Percentiles rank a stretch among this genome's conserved stretches.
phyloP scores from a whole-genome alignment of 2,888 invertebrate species.

The Drosophila mettleri region DNA sequence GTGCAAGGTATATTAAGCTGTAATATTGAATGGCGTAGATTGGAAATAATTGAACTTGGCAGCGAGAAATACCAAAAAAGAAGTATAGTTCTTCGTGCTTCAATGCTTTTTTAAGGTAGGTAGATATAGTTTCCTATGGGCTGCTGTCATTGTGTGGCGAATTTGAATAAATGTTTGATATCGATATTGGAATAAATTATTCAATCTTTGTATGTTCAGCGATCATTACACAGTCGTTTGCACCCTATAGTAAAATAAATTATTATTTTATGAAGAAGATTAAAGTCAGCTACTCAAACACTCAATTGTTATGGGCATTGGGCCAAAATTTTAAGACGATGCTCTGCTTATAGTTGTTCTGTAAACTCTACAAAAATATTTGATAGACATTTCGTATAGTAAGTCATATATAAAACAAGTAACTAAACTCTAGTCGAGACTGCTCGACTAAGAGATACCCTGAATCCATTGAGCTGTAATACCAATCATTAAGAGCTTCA shows the following conservation, averaged over 20 bases:
- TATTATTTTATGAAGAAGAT: slow-evolving; percentile 17
- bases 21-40: no score
- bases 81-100: no score
- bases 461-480: no score
- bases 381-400: neutral
- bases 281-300: slow-evolving; percentile 6
- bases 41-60: no score
- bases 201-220: neutral
- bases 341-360: neutral
- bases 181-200: neutral
- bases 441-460: no score
- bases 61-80: no score
- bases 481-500: no score
- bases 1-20: neutral
- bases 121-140: no score
- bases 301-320: slow-evolving; percentile 3
- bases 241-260: neutral
- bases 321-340: neutral
- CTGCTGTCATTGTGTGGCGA: neutral
- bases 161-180: no score
- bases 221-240: neutral
- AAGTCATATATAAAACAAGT: no score
- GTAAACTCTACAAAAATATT: neutral
- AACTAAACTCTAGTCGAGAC: no score
- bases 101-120: no score